Conservation (phyloP, 92 coral and sea anemone species). For the Pocillopora grandis region DNA sequence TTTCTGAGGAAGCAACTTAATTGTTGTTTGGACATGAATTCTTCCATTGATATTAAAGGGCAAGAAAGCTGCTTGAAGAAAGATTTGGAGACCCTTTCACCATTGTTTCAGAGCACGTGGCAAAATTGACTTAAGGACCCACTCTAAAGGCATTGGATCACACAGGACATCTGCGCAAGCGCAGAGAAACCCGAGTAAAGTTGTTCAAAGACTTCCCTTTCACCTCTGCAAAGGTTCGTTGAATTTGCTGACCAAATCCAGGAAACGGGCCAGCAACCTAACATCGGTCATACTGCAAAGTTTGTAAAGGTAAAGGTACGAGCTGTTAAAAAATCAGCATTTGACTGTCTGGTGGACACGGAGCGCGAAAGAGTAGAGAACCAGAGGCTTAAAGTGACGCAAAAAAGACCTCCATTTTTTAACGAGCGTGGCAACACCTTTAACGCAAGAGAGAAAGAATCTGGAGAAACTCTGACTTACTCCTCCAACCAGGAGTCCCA, state of each 20-base stretch:
- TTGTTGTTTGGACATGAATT: conserved; percentile 44
- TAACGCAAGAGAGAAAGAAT: too few relatives aligned
- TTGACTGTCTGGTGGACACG: not conserved
- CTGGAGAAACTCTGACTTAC: too few relatives aligned
- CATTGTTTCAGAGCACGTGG: conserved; percentile 37
- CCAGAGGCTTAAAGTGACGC: too few relatives aligned
- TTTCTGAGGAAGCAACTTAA: conserved; percentile 38
- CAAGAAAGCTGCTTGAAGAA: conserved; percentile 41
- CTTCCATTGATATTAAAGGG: conserved; percentile 40
- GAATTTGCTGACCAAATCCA: conserved; percentile 35
- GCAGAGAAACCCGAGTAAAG: not conserved
- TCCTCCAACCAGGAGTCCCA: too few relatives aligned
- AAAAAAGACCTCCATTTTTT: too few relatives aligned
- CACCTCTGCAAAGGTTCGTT: conserved; percentile 32
- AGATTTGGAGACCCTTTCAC: conserved; percentile 50
- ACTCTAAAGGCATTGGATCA: conserved; percentile 38
- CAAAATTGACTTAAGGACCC: conserved; percentile 47
- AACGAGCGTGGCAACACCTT: too few relatives aligned
- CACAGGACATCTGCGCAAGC: conserved; percentile 1
- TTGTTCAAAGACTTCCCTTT: conserved; percentile 45
- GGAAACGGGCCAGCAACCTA: conserved; percentile 29
- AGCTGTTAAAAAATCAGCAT: not conserved
- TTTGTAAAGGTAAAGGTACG: not conserved
- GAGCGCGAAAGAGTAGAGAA: too few relatives aligned
- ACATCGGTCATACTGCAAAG: not conserved